Evolutionary conservation across 2,113 vertebrate species (phyloP).

Genomic region (Paradoxurus hermaphroditus): DNA sequence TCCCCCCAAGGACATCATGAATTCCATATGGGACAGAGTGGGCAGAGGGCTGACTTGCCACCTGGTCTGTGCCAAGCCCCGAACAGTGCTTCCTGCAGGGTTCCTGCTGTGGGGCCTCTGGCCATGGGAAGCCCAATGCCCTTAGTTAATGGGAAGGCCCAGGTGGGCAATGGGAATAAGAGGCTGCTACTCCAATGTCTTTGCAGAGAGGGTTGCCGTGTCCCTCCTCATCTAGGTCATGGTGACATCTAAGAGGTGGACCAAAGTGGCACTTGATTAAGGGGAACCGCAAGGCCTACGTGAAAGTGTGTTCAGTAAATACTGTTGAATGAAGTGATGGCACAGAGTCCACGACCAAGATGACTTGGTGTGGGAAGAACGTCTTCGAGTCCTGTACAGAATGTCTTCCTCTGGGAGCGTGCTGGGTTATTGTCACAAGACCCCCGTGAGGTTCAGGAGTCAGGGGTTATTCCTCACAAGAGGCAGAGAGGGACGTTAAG

Average conservation of each 20-base stretch:
- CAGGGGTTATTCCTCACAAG: accelerated
- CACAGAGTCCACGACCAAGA: neutral
- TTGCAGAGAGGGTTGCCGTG: neutral
- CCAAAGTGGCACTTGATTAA: neutral
- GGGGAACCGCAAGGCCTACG: neutral
- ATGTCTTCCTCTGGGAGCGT: neutral
- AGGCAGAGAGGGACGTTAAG: neutral
- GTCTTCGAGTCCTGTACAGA: neutral
- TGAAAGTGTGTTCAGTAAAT: neutral
- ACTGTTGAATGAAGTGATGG: neutral
- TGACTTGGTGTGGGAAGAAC: neutral
- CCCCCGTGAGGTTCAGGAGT: neutral
- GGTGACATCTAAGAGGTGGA: neutral
- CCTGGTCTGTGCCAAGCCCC: too few relatives aligned
- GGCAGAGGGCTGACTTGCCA: neutral
- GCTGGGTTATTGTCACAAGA: neutral
- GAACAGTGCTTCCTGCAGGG: neutral
- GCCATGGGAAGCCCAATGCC: neutral
- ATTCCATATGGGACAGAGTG: neutral
- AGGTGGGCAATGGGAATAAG: neutral
- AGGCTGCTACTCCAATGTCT: neutral
- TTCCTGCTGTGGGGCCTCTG: neutral
- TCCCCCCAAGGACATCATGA: accelerated
- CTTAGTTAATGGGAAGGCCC: neutral
- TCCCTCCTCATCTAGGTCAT: neutral